These are phyloP conservation scores for Stenolophus ochropezus DNA, from an alignment of 2,888 invertebrate genomes.

Conservation along the genomic window DNA sequence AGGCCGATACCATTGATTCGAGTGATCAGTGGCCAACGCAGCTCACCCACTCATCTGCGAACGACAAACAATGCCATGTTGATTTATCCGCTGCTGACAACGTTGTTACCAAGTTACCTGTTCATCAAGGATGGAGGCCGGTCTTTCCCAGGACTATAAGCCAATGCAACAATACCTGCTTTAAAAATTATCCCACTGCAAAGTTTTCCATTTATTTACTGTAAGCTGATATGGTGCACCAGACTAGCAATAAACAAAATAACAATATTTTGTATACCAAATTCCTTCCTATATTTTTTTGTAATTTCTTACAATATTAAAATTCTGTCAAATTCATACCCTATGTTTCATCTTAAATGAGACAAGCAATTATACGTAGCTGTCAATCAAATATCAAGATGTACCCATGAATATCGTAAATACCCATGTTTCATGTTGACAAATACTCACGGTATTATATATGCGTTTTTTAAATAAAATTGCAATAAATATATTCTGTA, in stretches of 20 bases:
- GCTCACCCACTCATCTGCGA: constrained; percentile 43
- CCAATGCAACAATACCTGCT: neutral
- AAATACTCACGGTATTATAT: no score
- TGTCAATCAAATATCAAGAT: no score
- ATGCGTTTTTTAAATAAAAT: no score
- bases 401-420: no score
- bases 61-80: constrained; percentile 40
- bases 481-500: no score
- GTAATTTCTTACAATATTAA: no score
- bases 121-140: neutral
- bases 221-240: neutral
- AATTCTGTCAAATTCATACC: no score
- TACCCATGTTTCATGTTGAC: no score
- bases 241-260: neutral
- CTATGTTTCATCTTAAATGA: no score
- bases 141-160: neutral
- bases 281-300: no score
- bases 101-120: constrained; percentile 13
- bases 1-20: constrained; percentile 50
- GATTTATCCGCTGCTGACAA: constrained; percentile 21
- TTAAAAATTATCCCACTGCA: neutral
- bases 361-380: no score
- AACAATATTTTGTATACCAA: no score
- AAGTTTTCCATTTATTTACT: neutral
- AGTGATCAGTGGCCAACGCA: constrained; percentile 44